Base-by-base conservation (phyloP, 2,888 invertebrate genomes). In the Caenorhabditis sp. region DNA sequence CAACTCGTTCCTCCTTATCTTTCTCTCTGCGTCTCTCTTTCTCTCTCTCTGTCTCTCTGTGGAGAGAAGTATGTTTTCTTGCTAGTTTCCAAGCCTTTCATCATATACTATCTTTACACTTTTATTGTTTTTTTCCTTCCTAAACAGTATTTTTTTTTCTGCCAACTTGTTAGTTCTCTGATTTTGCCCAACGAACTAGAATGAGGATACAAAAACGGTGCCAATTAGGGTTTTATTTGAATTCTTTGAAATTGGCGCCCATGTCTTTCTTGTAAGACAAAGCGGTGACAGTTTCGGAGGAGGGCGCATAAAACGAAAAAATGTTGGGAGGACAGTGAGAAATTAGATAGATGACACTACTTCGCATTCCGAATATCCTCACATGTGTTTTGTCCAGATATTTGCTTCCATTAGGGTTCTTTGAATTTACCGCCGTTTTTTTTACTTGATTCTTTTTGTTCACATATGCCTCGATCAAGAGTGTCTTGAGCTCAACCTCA, bases 1-100 rank as follows among this genome's bases (percentile, higher is more conserved):
- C 51, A 68, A 68, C 76, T 59, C 66, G 58, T 73, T 68, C 75
- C 35, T 76, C 54, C 74, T 75, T 54, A 68, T 69, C 76, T 74
- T 44, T 56, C n/a, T n/a, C 31, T 64, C 26, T 24, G 10, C 14
- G 51, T 38, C 49, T 61, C 22, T 16, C 47, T 63, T 51, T 44
- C 64, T 74, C 16, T 47, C 51, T 54, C 10, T 64, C 41, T 35
- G 26, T 54, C 10, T 64, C 41, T 35, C 24, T 7, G 31, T 31
- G 31, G 4, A 6, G 31, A 31, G 31, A 7, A 31, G 31, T 49
- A 19, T 49, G 49, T 49, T 61, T 75, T 38, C 74, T 74, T 51
- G 58, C 59, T 66, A 51, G 41, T 56, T 28, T 38, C 38, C 38
- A 38, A 38, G 38, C 12, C 49, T 6, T 26, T 24, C 24, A 56